These are phyloP conservation scores for Zonitis immaculata DNA, from an alignment of 2,888 invertebrate genomes.

Conservation along the genomic window DNA sequence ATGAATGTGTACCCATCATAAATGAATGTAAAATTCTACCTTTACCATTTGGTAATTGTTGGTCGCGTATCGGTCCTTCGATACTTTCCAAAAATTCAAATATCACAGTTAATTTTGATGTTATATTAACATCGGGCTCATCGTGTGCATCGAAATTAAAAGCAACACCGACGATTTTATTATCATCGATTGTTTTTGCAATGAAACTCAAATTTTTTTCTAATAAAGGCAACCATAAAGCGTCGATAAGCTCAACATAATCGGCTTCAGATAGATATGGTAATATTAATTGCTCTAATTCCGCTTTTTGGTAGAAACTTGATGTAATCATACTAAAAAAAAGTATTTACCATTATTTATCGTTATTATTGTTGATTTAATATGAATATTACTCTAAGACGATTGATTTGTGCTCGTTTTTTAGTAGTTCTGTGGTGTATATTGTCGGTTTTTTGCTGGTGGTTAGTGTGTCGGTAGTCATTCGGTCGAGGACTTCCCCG, in stretches of 20 bases:
- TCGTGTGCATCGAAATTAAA: constrained; percentile 78
- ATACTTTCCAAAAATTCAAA: constrained; percentile 75
- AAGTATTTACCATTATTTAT: no score
- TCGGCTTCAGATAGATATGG: constrained; percentile 64
- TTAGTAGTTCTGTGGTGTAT: constrained; percentile 54
- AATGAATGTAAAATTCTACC: constrained; percentile 76
- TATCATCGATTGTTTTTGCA: constrained; percentile 52
- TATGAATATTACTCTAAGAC: constrained; percentile 74
- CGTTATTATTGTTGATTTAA: no score
- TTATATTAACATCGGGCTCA: constrained; percentile 70
- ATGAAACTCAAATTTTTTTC: constrained; percentile 71
- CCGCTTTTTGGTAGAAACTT: constrained; percentile 83
- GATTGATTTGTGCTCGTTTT: constrained; percentile 60
- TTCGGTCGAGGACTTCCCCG: constrained; percentile 62
- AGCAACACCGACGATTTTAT: constrained; percentile 63
- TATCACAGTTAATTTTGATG: constrained; percentile 64
- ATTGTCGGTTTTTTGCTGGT: constrained; percentile 33
- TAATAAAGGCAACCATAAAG: constrained; percentile 66
- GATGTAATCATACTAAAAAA: constrained; percentile 69
- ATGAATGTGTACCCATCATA: constrained; percentile 78
- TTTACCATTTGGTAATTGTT: constrained; percentile 57
- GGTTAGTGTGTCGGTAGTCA: constrained; percentile 45
- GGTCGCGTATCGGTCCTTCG: constrained; percentile 67
- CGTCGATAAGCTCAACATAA: constrained; percentile 63
- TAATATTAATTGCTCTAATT: constrained; percentile 74